These are phyloP conservation scores for Benitochromis conjunctus DNA, from an alignment of 2,113 vertebrate species.

Conservation along the genomic window DNA sequence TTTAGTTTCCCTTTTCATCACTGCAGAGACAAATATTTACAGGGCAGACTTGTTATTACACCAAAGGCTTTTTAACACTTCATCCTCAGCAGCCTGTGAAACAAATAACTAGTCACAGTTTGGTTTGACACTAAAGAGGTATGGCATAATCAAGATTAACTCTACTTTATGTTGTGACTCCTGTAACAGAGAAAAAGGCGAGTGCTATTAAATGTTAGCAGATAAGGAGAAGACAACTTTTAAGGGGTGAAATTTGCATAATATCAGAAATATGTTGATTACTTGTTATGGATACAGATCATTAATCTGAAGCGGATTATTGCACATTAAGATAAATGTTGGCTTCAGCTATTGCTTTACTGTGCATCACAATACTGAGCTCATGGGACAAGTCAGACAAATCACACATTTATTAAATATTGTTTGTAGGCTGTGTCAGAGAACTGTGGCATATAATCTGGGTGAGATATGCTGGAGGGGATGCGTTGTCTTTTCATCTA, in stretches of 20 bases:
- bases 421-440: not conserved
- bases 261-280: not conserved
- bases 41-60: not conserved
- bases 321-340: not conserved
- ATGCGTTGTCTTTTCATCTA: not conserved
- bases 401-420: not conserved
- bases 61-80: constrained; percentile 23
- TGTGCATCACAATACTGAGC: not conserved
- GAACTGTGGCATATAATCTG: not conserved
- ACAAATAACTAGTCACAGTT: not conserved
- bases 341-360: not conserved
- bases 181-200: not conserved
- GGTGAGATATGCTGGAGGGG: not conserved
- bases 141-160: constrained; percentile 49
- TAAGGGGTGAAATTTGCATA: not conserved
- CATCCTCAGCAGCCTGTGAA: constrained; percentile 35
- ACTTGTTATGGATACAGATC: not conserved
- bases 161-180: constrained; percentile 50
- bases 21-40: not conserved
- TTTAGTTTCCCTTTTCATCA: not conserved
- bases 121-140: constrained; percentile 44
- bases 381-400: not conserved
- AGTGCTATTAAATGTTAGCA: not conserved
- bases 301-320: not conserved
- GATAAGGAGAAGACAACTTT: not conserved